These are phyloP conservation scores for Ganaspis sp. DNA, from an alignment of 1,140 invertebrate species.

Conservation along the genomic window DNA sequence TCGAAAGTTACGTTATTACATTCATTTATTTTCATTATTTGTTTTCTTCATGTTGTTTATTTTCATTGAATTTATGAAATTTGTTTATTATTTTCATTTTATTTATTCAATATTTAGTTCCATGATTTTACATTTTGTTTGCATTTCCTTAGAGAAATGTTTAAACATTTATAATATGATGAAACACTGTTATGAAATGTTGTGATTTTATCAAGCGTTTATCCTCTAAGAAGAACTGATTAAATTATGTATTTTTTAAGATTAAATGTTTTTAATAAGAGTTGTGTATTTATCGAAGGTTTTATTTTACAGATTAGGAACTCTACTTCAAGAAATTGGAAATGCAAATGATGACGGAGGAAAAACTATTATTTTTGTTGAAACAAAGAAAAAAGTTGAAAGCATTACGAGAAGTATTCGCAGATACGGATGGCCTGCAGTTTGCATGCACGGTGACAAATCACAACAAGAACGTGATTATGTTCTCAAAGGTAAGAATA, in stretches of 20 bases:
- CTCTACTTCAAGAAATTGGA: constrained; percentile 91
- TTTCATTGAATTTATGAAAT: no score
- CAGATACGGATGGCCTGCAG: constrained; percentile 92
- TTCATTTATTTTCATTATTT: no score
- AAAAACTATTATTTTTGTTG: constrained; percentile 97
- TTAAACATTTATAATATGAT: constrained; percentile 29
- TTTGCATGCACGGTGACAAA: constrained; percentile 98
- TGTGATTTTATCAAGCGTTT: constrained; percentile 71
- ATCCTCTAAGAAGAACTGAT: constrained; percentile 85
- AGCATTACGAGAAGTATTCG: constrained; percentile 92
- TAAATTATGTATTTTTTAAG: constrained; percentile 19
- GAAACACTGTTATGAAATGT: constrained; percentile 79
- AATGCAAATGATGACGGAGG: constrained; percentile 90
- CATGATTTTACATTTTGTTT: no score
- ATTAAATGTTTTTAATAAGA: constrained; percentile 9
- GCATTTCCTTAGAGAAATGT: constrained; percentile 39
- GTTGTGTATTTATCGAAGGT: constrained; percentile 33
- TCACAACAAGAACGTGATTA: constrained; percentile 97
- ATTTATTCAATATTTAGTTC: no score
- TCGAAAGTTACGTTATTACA: no score
- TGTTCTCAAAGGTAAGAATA: constrained; percentile 85
- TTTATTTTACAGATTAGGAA: constrained; percentile 82
- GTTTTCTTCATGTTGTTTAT: no score
- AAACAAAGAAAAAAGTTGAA: constrained; percentile 98
- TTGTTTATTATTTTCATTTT: no score